phyloP scores from a whole-genome alignment of 2,797 vertebrate species.

The Euphonia xanthogaster region DNA sequence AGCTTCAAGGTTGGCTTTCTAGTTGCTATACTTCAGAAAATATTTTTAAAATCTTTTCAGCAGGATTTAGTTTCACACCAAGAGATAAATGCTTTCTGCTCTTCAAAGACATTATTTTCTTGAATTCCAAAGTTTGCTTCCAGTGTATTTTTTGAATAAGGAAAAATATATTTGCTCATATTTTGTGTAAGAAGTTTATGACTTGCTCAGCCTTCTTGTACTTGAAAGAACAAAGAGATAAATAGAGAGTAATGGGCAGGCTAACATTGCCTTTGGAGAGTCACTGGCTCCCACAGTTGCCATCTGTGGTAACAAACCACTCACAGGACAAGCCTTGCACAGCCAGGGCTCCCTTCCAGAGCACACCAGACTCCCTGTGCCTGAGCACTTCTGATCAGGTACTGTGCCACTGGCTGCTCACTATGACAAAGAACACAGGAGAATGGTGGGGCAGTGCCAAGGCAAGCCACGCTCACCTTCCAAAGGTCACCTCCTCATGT shows the following conservation, averaged over 20 bases:
- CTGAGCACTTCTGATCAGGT: neutral
- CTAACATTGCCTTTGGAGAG: neutral
- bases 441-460: neutral
- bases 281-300: neutral
- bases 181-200: neutral
- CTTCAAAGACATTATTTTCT: neutral
- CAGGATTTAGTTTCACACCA: neutral
- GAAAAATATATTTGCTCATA: neutral
- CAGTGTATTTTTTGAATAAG: neutral
- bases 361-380: neutral
- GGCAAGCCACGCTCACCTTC: neutral
- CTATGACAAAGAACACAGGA: neutral
- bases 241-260: neutral
- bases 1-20: neutral
- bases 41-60: neutral
- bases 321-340: neutral
- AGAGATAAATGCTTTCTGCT: neutral
- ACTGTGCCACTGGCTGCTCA: fast-evolving
- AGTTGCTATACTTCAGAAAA: neutral
- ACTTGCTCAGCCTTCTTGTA: neutral
- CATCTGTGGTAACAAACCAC: neutral
- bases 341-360: neutral
- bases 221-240: neutral
- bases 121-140: neutral
- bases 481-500: neutral